Percentiles rank a stretch among this genome's conserved stretches.
phyloP scores from a whole-genome alignment of 2,113 vertebrate genomes.

The Balaenoptera acutorostrata region DNA sequence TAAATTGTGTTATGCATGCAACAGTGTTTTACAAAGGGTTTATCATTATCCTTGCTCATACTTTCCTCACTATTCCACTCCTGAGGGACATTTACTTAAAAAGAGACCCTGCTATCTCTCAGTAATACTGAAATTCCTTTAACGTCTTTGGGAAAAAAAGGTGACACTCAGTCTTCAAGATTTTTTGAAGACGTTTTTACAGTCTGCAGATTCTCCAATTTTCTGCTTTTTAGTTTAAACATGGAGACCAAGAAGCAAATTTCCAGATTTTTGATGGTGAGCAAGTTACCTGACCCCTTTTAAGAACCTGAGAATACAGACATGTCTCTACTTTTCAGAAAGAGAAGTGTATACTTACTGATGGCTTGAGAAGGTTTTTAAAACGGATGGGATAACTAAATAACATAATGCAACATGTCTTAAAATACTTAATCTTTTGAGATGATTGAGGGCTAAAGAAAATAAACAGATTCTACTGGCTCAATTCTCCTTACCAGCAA shows the following conservation, averaged over 20 bases:
- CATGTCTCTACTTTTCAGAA: background rate
- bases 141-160: background rate
- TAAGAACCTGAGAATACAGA: background rate
- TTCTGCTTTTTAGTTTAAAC: background rate
- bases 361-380: background rate
- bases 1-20: background rate
- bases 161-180: background rate
- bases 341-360: background rate
- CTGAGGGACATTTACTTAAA: background rate
- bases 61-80: background rate
- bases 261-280: background rate
- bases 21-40: background rate
- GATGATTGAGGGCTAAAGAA: background rate
- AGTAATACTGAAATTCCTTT: background rate
- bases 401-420: background rate
- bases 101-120: background rate
- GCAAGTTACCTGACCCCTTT: background rate
- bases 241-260: background rate
- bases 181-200: background rate
- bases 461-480: background rate
- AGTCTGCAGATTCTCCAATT: background rate
- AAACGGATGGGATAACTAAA: background rate
- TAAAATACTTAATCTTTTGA: background rate
- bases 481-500: slow-evolving; percentile 87
- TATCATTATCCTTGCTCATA: background rate